These are phyloP conservation scores for Malurus leucopterus DNA, from an alignment of 2,797 vertebrate species.

Conservation along the genomic window DNA sequence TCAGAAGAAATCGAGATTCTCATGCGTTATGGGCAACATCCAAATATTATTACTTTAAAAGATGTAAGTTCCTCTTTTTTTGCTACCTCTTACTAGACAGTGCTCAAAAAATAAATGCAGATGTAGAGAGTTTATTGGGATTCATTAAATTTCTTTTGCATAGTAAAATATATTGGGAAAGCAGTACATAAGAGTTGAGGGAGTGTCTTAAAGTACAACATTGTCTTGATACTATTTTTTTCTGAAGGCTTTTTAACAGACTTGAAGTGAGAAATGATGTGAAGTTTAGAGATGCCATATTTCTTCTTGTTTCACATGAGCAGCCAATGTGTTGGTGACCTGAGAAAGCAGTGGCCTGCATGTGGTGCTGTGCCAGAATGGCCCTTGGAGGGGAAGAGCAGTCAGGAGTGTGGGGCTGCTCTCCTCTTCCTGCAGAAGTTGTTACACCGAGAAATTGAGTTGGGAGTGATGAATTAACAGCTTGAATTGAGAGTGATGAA, in stretches of 20 bases:
- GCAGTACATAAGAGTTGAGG: rapidly evolving
- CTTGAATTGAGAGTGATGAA: not conserved
- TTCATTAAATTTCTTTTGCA: not conserved
- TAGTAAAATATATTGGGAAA: not conserved
- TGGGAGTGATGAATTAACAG: not conserved
- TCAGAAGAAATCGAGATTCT: conserved; percentile 97
- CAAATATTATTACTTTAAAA: conserved; percentile 96
- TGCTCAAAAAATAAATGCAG: not conserved
- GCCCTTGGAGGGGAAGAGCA: not conserved
- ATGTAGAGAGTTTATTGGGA: not conserved
- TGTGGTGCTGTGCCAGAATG: not conserved
- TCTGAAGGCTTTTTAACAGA: not conserved
- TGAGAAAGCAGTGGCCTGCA: not conserved
- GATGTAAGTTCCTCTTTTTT: conserved; percentile 80
- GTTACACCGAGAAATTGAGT: not conserved
- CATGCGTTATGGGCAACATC: conserved; percentile 94
- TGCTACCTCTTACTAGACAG: not conserved
- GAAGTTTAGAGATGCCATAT: not conserved
- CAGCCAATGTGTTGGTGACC: not conserved
- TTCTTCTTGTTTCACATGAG: not conserved
- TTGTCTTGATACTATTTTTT: not conserved
- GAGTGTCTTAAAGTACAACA: not conserved
- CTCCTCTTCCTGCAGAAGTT: not conserved
- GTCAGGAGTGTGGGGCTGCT: not conserved
- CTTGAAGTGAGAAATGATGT: not conserved